Percentiles rank a stretch among this genome's conserved stretches.
phyloP scores from a whole-genome alignment of 2,113 vertebrate species.

The Epinephelus lanceolatus region DNA sequence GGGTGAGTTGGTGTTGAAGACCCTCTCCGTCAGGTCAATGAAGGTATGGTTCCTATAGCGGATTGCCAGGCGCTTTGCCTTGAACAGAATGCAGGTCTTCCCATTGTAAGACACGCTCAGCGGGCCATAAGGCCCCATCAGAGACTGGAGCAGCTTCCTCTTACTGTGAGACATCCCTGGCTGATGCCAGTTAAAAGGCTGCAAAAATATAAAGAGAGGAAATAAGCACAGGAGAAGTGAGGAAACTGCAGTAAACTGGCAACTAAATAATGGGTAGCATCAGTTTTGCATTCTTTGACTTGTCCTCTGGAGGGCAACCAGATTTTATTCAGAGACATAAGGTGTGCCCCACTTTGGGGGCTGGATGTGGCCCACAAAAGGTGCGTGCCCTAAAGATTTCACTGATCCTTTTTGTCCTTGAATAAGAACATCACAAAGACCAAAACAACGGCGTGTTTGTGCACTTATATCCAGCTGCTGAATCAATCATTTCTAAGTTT shows the following conservation, averaged over 20 bases:
- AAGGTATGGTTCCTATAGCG: slow-evolving; percentile 92
- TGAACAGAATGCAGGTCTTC: slow-evolving; percentile 94
- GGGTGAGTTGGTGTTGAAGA: slow-evolving; percentile 85
- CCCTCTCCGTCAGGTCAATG: slow-evolving; percentile 91
- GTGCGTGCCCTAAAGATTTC: not conserved
- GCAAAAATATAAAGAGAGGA: slow-evolving; percentile 41
- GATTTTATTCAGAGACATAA: not conserved
- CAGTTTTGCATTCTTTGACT: slow-evolving; percentile 27
- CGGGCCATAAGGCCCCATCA: slow-evolving; percentile 85
- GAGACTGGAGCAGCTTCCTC: slow-evolving; percentile 83
- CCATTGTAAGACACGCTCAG: slow-evolving; percentile 89
- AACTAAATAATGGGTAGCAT: slow-evolving; percentile 4
- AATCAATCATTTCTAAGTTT: not conserved
- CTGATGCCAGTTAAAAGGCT: slow-evolving; percentile 85
- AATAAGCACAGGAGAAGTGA: not conserved
- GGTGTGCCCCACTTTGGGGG: not conserved
- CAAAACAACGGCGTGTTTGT: not conserved
- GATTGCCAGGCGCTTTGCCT: slow-evolving; percentile 92
- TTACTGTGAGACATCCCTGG: slow-evolving; percentile 80
- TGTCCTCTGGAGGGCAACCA: slow-evolving; percentile 37
- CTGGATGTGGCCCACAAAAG: slow-evolving; percentile 14
- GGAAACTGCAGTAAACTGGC: slow-evolving; percentile 6
- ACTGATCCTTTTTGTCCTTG: not conserved
- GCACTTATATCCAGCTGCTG: not conserved
- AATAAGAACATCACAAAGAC: not conserved